Evolutionary conservation across 2,888 invertebrate species (phyloP).

Genomic region (Coecobrya sp.): DNA sequence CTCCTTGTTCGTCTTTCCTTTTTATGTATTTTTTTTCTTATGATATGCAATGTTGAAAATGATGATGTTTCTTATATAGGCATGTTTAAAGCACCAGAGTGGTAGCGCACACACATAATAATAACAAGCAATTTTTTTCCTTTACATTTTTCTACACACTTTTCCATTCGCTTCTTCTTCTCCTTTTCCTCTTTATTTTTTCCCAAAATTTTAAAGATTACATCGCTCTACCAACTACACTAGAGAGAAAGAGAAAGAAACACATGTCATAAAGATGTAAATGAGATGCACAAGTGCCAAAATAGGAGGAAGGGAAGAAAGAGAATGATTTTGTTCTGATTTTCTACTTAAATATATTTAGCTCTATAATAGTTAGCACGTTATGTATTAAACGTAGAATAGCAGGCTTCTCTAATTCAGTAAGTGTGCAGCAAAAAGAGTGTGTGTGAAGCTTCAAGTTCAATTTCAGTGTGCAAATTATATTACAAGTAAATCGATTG

Average conservation of each 20-base stretch:
- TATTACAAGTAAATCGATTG: no score
- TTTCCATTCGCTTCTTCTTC: not conserved
- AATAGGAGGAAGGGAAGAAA: not conserved
- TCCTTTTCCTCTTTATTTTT: not conserved
- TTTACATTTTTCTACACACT: not conserved
- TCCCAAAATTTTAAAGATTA: not conserved
- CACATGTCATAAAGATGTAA: conserved; percentile 27
- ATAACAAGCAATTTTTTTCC: not conserved
- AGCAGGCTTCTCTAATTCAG: not conserved
- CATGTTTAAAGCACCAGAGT: not conserved
- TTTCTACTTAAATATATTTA: not conserved
- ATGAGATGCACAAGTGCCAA: conserved; percentile 37
- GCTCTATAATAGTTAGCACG: not conserved
- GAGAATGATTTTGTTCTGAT: not conserved
- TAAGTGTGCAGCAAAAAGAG: not conserved
- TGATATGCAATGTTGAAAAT: no score
- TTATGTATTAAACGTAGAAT: not conserved
- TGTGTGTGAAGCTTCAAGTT: conserved; percentile 22
- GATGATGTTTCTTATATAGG: not conserved
- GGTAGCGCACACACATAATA: not conserved
- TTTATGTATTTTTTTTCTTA: no score
- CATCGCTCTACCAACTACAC: not conserved
- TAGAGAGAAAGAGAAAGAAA: not conserved
- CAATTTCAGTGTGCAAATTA: not conserved
- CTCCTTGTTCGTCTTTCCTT: no score